A percentile compares a stretch with the other conserved stretches of the same genome.
Conservation (phyloP, 1,140 invertebrate genomes). For the Maconellicoccus hirsutus region DNA sequence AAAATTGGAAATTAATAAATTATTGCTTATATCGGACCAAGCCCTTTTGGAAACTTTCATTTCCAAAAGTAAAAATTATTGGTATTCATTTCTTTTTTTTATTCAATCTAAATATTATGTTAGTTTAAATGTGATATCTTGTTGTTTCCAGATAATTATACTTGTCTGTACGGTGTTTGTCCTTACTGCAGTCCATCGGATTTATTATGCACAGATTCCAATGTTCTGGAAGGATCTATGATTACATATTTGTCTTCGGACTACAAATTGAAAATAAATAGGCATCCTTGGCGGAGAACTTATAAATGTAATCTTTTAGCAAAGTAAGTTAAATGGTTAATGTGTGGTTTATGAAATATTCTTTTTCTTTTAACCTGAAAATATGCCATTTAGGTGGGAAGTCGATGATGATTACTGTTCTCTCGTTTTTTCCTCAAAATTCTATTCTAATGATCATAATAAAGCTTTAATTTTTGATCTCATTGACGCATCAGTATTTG, state of each 20-base stretch:
- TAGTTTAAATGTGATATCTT: constrained; percentile 21
- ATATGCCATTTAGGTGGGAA: constrained; percentile 55
- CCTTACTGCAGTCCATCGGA: constrained; percentile 72
- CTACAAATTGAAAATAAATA: constrained; percentile 48
- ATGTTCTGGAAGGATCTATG: constrained; percentile 66
- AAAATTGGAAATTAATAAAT: constrained; percentile 52
- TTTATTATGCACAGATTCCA: constrained; percentile 62
- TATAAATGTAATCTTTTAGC: constrained; percentile 65
- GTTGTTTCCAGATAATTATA: constrained; percentile 32
- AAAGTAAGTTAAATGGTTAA: constrained; percentile 32
- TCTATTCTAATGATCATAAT: constrained; percentile 34
- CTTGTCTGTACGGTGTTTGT: constrained; percentile 82
- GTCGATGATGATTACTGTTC: constrained; percentile 63
- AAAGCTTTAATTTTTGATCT: constrained; percentile 59
- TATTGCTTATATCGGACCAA: not conserved
- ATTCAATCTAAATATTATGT: not conserved
- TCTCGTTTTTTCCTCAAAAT: constrained; percentile 39
- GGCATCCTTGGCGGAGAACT: constrained; percentile 79
- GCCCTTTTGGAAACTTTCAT: constrained; percentile 12
- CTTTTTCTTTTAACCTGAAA: constrained; percentile 15
- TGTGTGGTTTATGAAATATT: not conserved
- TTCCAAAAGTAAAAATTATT: not conserved
- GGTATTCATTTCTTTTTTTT: not conserved
- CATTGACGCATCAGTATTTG: constrained; percentile 77
- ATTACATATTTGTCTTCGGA: constrained; percentile 66